Conservation (phyloP, 2,797 vertebrate genomes). For the Fistularia tabacaria region DNA sequence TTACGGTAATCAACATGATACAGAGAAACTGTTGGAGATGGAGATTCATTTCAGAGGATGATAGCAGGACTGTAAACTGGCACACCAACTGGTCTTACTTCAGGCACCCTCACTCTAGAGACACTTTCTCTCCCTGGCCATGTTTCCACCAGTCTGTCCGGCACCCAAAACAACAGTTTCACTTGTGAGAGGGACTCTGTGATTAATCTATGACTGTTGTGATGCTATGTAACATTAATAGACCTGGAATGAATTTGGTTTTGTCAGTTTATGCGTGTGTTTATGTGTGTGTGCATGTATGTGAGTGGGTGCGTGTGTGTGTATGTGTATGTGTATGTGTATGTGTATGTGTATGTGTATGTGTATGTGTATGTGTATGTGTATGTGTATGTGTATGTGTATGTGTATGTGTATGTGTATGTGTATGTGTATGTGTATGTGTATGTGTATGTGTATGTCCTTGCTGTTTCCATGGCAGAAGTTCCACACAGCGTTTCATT, state of each 20-base stretch:
- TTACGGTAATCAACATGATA: background rate
- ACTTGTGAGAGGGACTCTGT: slow-evolving; percentile 29
- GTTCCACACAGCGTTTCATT: slow-evolving; percentile 60
- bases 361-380: slow-evolving; percentile 1
- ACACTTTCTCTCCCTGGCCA: slow-evolving; percentile 37
- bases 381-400: background rate
- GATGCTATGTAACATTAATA: slow-evolving; percentile 54
- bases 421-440: background rate
- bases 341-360: slow-evolving; percentile 13
- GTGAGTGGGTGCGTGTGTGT: background rate
- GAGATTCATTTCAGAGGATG: slow-evolving; percentile 9
- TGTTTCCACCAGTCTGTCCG: slow-evolving; percentile 32
- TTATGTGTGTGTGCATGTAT: background rate
- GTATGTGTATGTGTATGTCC: background rate
- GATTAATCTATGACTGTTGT: slow-evolving; percentile 46
- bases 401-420: background rate
- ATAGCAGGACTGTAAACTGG: slow-evolving; percentile 11
- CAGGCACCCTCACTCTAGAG: slow-evolving; percentile 6
- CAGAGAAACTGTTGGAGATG: background rate
- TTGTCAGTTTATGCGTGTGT: slow-evolving; percentile 14
- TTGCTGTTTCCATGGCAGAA: slow-evolving; percentile 59
- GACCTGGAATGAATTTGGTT: slow-evolving; percentile 36
- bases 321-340: background rate
- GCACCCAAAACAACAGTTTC: slow-evolving; percentile 38
- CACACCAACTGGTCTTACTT: slow-evolving; percentile 24